Evolutionary conservation across 1,140 invertebrate species (phyloP).

Genomic region (Drosophila sturtevanti): DNA sequence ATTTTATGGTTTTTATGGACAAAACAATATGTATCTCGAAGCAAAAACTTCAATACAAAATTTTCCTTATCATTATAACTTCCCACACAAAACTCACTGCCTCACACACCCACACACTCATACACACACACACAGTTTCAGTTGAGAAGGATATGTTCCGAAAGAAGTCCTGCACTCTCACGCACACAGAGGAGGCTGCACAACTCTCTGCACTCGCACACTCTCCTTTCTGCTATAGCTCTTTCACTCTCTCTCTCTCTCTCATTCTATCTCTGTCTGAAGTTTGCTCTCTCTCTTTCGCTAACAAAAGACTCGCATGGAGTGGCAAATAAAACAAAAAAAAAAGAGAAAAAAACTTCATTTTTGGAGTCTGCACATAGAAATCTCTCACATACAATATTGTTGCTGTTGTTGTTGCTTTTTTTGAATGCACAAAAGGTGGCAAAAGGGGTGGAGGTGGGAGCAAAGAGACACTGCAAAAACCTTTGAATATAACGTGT

Average conservation of each 20-base stretch:
- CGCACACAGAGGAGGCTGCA: slow-evolving; percentile 55
- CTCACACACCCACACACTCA: slow-evolving; percentile 1
- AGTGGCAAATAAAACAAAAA: slow-evolving; percentile 18
- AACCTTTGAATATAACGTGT: slow-evolving; percentile 24
- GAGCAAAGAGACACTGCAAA: slow-evolving; percentile 8
- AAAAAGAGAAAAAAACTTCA: slow-evolving; percentile 33
- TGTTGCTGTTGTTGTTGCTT: slow-evolving; percentile 32
- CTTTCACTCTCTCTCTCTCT: slow-evolving; percentile 17
- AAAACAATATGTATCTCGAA: no score
- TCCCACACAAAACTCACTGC: not conserved
- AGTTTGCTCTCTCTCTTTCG: slow-evolving; percentile 25
- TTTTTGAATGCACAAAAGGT: not conserved
- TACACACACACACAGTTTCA: slow-evolving; percentile 27
- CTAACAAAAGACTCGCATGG: slow-evolving; percentile 12
- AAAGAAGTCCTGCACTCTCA: slow-evolving; percentile 39
- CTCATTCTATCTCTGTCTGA: not conserved
- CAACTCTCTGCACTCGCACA: slow-evolving; percentile 50
- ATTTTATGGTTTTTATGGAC: no score
- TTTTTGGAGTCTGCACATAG: slow-evolving; percentile 44
- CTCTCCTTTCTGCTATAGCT: slow-evolving; percentile 14
- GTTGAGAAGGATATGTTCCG: slow-evolving; percentile 54
- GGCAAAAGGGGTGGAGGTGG: not conserved
- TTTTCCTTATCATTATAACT: not conserved
- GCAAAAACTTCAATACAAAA: not conserved
- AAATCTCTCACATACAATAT: slow-evolving; percentile 41